phyloP scores from a whole-genome alignment of 2,797 vertebrate genomes.

The Danio tinwini region DNA sequence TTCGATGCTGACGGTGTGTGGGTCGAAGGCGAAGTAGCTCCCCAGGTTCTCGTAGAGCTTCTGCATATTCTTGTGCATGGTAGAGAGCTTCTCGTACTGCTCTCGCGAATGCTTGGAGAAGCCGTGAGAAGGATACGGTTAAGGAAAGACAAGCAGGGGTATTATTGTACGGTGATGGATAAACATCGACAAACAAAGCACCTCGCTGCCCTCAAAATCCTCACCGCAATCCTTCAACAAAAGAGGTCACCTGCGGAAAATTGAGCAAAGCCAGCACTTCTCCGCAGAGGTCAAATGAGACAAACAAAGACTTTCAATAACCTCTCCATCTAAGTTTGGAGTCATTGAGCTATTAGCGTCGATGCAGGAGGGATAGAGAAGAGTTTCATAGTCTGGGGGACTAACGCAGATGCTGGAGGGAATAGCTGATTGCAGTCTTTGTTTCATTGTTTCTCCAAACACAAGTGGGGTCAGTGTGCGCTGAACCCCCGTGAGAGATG shows the following conservation, averaged over 20 bases:
- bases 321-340: conserved; percentile 70
- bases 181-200: conserved; percentile 31
- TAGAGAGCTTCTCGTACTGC: conserved; percentile 93
- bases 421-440: conserved; percentile 78
- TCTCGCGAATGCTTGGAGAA: conserved; percentile 90
- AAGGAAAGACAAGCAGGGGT: conserved; percentile 76
- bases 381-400: conserved; percentile 72
- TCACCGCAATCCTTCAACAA: conserved; percentile 3
- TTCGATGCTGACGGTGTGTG: conserved; percentile 86
- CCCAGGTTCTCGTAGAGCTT: conserved; percentile 92
- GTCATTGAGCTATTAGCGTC: conserved; percentile 74
- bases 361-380: conserved; percentile 70
- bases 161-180: not conserved
- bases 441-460: conserved; percentile 77
- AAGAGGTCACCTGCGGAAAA: conserved; percentile 46
- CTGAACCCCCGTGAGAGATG: conserved; percentile 69
- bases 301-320: conserved; percentile 74
- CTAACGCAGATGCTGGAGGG: conserved; percentile 71
- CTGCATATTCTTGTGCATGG: conserved; percentile 96
- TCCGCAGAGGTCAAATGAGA: conserved; percentile 67
- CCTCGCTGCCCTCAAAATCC: conserved; percentile 5
- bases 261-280: conserved; percentile 61
- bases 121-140: conserved; percentile 81
- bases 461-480: conserved; percentile 74
- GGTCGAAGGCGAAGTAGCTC: conserved; percentile 92